Conservation (phyloP, 2,797 vertebrate species). For the Chelmon rostratus region DNA sequence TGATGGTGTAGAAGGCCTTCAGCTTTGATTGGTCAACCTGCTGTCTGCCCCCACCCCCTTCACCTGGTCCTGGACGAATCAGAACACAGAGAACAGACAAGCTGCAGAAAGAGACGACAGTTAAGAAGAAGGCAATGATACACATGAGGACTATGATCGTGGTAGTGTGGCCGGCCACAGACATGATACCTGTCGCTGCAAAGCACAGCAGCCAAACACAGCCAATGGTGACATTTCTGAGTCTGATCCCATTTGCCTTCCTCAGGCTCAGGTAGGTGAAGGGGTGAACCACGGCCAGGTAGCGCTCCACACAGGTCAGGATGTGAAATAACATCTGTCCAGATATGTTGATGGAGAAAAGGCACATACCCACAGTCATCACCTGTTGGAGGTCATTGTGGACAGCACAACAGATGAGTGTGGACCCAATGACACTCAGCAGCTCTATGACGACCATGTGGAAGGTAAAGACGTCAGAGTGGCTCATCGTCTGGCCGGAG, state of each 20-base stretch:
- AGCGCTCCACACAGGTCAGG: neutral
- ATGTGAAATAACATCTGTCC: neutral
- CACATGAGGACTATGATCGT: too few relatives aligned
- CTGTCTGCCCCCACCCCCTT: too few relatives aligned
- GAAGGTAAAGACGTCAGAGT: neutral
- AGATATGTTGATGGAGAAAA: neutral
- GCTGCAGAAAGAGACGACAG: too few relatives aligned
- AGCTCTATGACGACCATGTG: constrained; percentile 35
- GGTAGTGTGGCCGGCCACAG: accelerated
- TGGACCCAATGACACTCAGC: neutral
- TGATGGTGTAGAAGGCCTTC: too few relatives aligned
- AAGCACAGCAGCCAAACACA: neutral
- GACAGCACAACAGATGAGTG: neutral
- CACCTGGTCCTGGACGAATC: too few relatives aligned
- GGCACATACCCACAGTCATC: neutral
- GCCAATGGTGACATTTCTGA: too few relatives aligned
- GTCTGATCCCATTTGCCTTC: too few relatives aligned
- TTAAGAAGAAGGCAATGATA: too few relatives aligned
- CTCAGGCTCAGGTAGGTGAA: too few relatives aligned
- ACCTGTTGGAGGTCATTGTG: neutral
- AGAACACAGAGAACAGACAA: too few relatives aligned
- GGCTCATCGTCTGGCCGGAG: neutral
- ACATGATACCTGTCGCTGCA: neutral
- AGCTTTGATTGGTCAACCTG: too few relatives aligned
- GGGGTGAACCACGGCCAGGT: too few relatives aligned